These are phyloP conservation scores for Epinephelus malabaricus DNA, from an alignment of 2,797 vertebrate species.

Conservation along the genomic window DNA sequence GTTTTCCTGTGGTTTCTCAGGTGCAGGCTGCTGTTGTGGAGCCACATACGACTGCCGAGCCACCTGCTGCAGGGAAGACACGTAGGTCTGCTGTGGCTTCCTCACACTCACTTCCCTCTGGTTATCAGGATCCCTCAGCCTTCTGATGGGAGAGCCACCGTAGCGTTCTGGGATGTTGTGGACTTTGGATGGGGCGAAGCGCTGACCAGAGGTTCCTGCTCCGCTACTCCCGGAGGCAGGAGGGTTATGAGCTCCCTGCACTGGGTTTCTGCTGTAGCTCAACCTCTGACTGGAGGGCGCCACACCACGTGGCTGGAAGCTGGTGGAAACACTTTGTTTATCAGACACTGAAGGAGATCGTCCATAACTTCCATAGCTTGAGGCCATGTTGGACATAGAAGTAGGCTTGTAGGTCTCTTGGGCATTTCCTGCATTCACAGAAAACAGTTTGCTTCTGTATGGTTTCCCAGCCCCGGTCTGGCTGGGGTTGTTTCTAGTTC, in stretches of 20 bases:
- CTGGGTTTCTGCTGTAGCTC: neutral
- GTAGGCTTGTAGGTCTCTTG: neutral
- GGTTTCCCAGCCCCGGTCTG: neutral
- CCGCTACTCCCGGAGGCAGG: neutral
- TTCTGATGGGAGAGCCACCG: conserved; percentile 54
- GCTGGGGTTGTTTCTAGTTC: rapidly evolving
- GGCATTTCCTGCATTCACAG: neutral
- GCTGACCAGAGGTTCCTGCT: neutral
- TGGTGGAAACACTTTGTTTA: neutral
- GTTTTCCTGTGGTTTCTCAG: neutral
- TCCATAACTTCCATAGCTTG: neutral
- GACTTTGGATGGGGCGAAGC: neutral
- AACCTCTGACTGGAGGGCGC: neutral
- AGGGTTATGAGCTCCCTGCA: too few relatives aligned
- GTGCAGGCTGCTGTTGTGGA: neutral
- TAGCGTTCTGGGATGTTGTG: conserved; percentile 40
- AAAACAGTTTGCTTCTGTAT: rapidly evolving
- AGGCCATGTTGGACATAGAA: neutral
- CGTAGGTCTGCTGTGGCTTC: neutral
- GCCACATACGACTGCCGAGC: neutral
- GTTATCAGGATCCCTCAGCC: conserved; percentile 12
- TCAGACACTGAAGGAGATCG: neutral
- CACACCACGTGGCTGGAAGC: neutral
- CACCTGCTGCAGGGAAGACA: neutral
- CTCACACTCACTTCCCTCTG: neutral